Percentiles rank a stretch among this genome's conserved stretches.
Evolutionary conservation across 2,888 invertebrate species (phyloP).

Genomic region (Phyllotreta cruciferae): DNA sequence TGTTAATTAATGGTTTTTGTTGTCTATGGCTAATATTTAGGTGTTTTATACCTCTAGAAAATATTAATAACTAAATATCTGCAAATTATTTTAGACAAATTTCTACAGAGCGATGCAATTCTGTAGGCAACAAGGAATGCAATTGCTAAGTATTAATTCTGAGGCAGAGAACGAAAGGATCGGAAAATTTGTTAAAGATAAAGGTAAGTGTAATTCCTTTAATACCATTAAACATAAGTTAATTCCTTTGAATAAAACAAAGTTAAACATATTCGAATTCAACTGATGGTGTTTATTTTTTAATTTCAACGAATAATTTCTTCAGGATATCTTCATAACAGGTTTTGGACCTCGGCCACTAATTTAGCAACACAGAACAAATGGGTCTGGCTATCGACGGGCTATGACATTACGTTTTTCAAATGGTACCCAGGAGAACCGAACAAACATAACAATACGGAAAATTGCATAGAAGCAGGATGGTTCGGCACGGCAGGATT

Average conservation of each 20-base stretch:
- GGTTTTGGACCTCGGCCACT: constrained; percentile 9
- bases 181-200: constrained; percentile 18
- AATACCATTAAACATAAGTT: background rate
- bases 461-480: constrained; percentile 32
- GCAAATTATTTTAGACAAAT: constrained; percentile 6
- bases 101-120: constrained; percentile 19
- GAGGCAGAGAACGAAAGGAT: constrained; percentile 18
- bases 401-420: constrained; percentile 25
- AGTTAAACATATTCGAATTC: background rate
- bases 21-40: too few species aligned
- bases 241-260: background rate
- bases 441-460: constrained; percentile 10
- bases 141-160: constrained; percentile 16
- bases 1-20: too few species aligned
- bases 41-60: too few species aligned
- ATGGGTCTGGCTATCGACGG: constrained; percentile 33
- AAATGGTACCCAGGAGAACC: constrained; percentile 36
- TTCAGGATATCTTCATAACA: background rate
- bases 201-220: constrained; percentile 9
- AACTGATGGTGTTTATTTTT: background rate
- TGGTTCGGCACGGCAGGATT: constrained; percentile 22
- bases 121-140: constrained; percentile 25
- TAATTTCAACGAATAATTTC: background rate
- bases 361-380: constrained; percentile 21
- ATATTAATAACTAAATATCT: too few species aligned